These are phyloP conservation scores for Andrena bicolor DNA, from an alignment of 2,888 invertebrate species.

Conservation along the genomic window DNA sequence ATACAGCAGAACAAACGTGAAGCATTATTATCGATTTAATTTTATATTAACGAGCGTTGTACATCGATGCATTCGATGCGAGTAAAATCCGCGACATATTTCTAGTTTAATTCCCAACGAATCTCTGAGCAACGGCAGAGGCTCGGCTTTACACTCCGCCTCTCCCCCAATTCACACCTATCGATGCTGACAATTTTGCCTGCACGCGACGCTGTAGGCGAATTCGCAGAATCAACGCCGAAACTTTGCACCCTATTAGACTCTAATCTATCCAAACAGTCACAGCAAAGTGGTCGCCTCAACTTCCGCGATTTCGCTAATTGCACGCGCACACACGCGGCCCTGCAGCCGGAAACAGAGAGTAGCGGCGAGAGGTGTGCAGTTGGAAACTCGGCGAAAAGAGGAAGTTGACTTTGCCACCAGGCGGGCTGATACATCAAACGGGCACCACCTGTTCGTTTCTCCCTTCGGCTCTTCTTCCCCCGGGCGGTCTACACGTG, in stretches of 20 bases:
- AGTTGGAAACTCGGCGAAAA: not conserved
- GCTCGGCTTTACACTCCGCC: not conserved
- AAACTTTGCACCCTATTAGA: slow-evolving; percentile 1
- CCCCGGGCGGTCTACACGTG: not conserved
- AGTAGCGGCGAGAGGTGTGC: not conserved
- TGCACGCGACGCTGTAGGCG: not conserved
- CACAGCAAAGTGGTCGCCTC: not conserved
- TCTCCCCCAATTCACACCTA: not conserved
- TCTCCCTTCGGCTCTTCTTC: slow-evolving; percentile 15
- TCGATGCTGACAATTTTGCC: not conserved
- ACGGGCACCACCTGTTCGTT: slow-evolving; percentile 38
- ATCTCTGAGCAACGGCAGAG: no score
- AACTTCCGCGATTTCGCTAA: not conserved
- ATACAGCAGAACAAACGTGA: slow-evolving; percentile 14
- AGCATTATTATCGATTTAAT: slow-evolving; percentile 40
- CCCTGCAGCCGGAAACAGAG: not conserved
- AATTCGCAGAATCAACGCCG: not conserved
- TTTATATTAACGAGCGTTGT: slow-evolving; percentile 24
- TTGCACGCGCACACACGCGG: not conserved
- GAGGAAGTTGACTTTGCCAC: slow-evolving; percentile 24
- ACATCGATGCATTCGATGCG: not conserved
- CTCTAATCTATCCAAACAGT: slow-evolving; percentile 6
- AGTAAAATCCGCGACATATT: not conserved
- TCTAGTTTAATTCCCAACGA: not conserved
- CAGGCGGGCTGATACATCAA: not conserved